Evolutionary conservation across 2,888 invertebrate genomes (phyloP), one percentile per base, ranked within the genome.

Genomic region (Cheiracanthium punctorium): DNA sequence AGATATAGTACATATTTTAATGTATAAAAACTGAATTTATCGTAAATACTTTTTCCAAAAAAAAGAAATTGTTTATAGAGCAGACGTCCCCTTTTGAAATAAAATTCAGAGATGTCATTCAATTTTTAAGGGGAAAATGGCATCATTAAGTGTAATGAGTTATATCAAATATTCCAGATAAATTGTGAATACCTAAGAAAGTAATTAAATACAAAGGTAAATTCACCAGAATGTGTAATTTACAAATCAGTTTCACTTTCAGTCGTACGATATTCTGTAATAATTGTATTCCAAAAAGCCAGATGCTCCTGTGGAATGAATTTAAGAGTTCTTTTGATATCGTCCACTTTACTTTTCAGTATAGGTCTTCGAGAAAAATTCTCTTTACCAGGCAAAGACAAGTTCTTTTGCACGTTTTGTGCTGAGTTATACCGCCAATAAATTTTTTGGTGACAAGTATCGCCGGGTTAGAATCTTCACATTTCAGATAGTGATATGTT

Each of bases 211-310:
- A 58, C 58, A 58, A 58, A 58, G 58, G 5, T 10, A 58, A 58
- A 58, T 58, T 58, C 20, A 58, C 58, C 58, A 58, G 58, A 58
- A 58, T 58, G 58, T 58, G 5, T 58, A 58, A 58, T 58, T 58
- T 58, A n/a, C 20, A 58, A 58, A 58, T 58, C 58, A 58, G 20
- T 58, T 58, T 58, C 58, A 58, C 58, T n/a, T 58, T 58, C 20
- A n/a, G 58, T 58, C 58, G 20, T 58, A 58, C n/a, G 58, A 58
- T 58, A 58, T 58, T 58, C 58, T 58, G 58, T 58, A 58, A 58
- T 58, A 58, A 58, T 58, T 58, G 58, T 20, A 58, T 58, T 58
- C 58, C 58, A 58, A 58, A 58, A 58, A 58, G 20, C 7, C 58
- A n/a, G 58, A 10, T 58, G 58, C 58, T 58, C 20, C 58, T n/a